Evolutionary conservation across 2,888 invertebrate species (phyloP).

Genomic region (Danaus chrysippus): DNA sequence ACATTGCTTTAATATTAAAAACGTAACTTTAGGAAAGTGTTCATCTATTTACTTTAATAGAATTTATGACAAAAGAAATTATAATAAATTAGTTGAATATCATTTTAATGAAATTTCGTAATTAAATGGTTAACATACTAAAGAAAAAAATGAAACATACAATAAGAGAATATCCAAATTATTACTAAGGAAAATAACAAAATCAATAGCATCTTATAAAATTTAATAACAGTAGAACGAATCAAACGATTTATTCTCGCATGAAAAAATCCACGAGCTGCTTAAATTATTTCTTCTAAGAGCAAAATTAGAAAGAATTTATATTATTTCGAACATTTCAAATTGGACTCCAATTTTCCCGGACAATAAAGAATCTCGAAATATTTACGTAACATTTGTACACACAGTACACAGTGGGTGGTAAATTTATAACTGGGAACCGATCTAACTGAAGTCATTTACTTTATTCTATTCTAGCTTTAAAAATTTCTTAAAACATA

Average conservation of each 20-base stretch:
- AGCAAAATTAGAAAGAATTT: slow-evolving; percentile 6
- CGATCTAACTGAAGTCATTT: too few species aligned
- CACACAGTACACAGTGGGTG: slow-evolving; percentile 1
- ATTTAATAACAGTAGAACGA: slow-evolving; percentile 5
- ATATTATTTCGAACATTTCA: slow-evolving; percentile 4
- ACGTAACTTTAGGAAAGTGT: too few species aligned
- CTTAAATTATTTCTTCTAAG: slow-evolving; percentile 12
- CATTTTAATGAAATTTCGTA: neutral
- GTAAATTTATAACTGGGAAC: neutral
- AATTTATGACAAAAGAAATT: too few species aligned
- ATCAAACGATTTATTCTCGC: slow-evolving; percentile 7
- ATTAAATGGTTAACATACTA: neutral
- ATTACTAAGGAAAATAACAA: neutral
- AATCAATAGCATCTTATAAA: slow-evolving; percentile 9
- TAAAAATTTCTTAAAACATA: too few species aligned
- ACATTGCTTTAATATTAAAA: too few species aligned
- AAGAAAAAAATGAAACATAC: neutral
- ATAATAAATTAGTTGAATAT: too few species aligned
- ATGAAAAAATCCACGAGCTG: slow-evolving; percentile 6
- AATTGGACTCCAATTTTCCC: slow-evolving; percentile 6
- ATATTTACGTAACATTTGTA: slow-evolving; percentile 2
- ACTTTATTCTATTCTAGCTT: too few species aligned
- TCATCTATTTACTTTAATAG: too few species aligned
- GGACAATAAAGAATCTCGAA: neutral
- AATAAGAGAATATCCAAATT: neutral